Evolutionary conservation across 2,113 vertebrate species (phyloP).

Genomic region (Corvus cornix): DNA sequence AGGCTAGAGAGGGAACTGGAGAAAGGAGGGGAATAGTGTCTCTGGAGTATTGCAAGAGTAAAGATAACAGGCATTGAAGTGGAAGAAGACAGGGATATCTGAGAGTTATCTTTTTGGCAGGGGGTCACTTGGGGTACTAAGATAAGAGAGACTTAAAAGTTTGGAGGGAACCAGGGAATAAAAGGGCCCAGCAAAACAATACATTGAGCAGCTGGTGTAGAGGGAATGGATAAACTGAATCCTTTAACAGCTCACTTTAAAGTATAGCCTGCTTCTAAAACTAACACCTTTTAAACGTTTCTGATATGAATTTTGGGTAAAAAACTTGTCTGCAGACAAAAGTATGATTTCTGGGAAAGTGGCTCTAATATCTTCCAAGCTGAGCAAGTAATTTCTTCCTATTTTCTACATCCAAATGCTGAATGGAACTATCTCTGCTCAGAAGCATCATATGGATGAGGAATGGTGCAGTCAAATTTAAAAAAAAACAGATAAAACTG

Average conservation of each 20-base stretch:
- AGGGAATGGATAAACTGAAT: not conserved
- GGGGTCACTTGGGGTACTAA: fast-evolving
- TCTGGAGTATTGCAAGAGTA: not conserved
- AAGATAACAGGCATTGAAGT: not conserved
- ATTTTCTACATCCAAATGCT: not conserved
- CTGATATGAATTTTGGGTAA: not conserved
- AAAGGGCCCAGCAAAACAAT: not conserved
- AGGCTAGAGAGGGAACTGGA: not conserved
- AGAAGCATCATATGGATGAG: not conserved
- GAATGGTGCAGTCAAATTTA: not conserved
- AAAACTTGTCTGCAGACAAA: not conserved
- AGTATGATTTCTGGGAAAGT: not conserved
- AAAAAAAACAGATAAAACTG: not conserved
- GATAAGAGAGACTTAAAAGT: not conserved
- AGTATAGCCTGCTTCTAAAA: not conserved
- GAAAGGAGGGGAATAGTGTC: not conserved
- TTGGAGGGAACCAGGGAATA: not conserved
- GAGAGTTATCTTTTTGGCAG: not conserved
- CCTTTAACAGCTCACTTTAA: not conserved
- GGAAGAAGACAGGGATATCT: not conserved
- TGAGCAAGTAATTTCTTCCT: not conserved
- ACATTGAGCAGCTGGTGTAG: not conserved
- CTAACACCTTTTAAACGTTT: not conserved
- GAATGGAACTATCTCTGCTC: not conserved
- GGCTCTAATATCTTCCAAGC: not conserved